Base-by-base conservation (phyloP, 2,888 invertebrate genomes). In the Sesia bembeciformis region DNA sequence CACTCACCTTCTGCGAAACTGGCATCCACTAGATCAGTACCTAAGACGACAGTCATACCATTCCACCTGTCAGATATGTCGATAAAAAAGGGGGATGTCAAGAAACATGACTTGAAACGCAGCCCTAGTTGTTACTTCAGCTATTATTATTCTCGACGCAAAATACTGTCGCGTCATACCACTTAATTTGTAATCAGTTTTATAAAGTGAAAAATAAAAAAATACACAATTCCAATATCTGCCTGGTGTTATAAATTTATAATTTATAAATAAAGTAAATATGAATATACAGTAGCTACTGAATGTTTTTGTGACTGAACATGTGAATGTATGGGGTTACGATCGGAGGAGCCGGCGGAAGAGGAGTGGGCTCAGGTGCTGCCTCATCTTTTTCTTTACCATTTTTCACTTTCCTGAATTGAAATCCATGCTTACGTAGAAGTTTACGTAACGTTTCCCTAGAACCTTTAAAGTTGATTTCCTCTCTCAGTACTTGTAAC, bases 381-480 rank as follows among this genome's bases (percentile, higher is more conserved):
- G 76, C 70, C 53, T 86, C 87, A 23, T 23, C 23, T 53, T 88
- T 88, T 5, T 87, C 87, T 58, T 88, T 88, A 56, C 74, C 81
- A 58, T 84, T 84, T 65, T 87, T 88, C 5, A 86, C 81, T 70
- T 88, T 88, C 43, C 87, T 76, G 61, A 88, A 88, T 55, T 88
- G 87, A 56, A 88, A 87, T 4, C 88, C 88, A 68, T 88, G 84
- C 66, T 87, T 88, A 46, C 87, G 77, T 0, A 87, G 66, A 43
- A 87, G 87, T 62, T 88, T 88, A 5, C 88, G 72, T 0, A 88
- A 63, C 0, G 88, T 88, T 65, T 88, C 88, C 49, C 88, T 68
- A 0, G 88, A 88, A 0, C 88, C 88, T 67, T 87, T 88, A 56
- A 88, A 88, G 58, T 86, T 81, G 0, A 87, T 87, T 67, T 88